Conservation (phyloP, 2,797 vertebrate species). For the Peromyscus aztecus region DNA sequence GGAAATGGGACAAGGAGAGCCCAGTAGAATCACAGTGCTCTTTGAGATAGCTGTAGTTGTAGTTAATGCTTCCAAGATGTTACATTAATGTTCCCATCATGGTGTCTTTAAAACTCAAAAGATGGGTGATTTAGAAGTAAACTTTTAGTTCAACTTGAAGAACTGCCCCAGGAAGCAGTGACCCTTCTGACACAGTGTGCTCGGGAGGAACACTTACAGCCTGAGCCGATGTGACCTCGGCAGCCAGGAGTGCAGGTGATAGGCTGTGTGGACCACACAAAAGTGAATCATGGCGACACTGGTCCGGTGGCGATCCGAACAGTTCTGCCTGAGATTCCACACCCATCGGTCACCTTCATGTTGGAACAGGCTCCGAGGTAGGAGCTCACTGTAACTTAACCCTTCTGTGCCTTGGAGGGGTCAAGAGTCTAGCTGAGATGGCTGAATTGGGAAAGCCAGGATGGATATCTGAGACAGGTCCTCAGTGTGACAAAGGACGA, state of each 20-base stretch:
- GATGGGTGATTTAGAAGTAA: constrained; percentile 34
- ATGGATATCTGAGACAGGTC: constrained; percentile 52
- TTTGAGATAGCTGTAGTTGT: neutral
- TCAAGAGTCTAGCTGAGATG: neutral
- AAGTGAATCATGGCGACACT: constrained; percentile 80
- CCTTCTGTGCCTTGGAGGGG: neutral
- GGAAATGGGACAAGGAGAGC: neutral
- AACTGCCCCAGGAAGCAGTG: neutral
- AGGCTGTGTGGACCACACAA: constrained; percentile 72
- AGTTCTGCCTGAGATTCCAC: neutral
- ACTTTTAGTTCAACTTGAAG: neutral
- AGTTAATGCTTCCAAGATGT: neutral
- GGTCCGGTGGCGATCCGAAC: neutral
- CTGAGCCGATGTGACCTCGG: constrained; percentile 60
- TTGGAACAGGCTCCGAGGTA: neutral
- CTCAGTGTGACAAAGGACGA: neutral
- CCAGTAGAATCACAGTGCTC: neutral
- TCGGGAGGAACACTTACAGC: constrained; percentile 75
- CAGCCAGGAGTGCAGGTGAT: constrained; percentile 71
- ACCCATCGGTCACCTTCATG: neutral
- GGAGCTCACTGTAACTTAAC: neutral
- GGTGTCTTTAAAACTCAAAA: constrained; percentile 40
- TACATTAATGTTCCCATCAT: neutral
- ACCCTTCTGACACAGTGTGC: neutral
- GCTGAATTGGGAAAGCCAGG: neutral